Conservation (phyloP, 2,797 vertebrate species). For the Thamnophis elegans region DNA sequence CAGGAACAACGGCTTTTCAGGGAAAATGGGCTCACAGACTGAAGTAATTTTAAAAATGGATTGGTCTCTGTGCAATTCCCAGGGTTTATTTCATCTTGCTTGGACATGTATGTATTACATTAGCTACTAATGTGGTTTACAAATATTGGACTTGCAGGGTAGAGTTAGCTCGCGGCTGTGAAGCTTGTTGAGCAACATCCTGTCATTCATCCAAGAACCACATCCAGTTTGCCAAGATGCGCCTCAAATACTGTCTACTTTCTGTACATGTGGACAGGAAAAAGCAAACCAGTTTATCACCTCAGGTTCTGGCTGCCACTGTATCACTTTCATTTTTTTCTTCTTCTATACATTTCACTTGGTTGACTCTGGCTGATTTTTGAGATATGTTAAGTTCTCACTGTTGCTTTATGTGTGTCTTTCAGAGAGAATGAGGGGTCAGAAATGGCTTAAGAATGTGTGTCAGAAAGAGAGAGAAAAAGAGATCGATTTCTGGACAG, state of each 20-base stretch:
- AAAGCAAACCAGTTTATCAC: neutral
- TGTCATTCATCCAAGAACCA: conserved; percentile 2
- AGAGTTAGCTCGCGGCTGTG: neutral
- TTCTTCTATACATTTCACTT: neutral
- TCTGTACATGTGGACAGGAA: neutral
- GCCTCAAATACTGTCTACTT: neutral
- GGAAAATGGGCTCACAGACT: conserved; percentile 16
- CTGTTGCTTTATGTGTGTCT: neutral
- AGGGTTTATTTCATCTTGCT: conserved; percentile 11
- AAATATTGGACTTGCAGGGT: conserved; percentile 9
- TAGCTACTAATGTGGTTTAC: conserved; percentile 7
- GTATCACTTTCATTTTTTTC: neutral
- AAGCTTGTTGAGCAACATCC: neutral
- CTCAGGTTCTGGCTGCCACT: neutral
- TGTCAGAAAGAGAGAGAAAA: neutral
- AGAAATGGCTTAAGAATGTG: neutral
- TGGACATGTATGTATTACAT: neutral
- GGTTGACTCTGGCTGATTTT: neutral
- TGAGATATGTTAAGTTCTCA: neutral
- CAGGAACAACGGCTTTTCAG: neutral
- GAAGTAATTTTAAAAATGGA: conserved; percentile 26
- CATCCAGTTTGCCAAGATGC: neutral
- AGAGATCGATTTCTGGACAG: neutral
- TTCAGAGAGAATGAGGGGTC: neutral
- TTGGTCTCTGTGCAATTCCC: conserved; percentile 14